Conservation (phyloP, 2,113 vertebrate genomes). For the Nothoprocta perdicaria region DNA sequence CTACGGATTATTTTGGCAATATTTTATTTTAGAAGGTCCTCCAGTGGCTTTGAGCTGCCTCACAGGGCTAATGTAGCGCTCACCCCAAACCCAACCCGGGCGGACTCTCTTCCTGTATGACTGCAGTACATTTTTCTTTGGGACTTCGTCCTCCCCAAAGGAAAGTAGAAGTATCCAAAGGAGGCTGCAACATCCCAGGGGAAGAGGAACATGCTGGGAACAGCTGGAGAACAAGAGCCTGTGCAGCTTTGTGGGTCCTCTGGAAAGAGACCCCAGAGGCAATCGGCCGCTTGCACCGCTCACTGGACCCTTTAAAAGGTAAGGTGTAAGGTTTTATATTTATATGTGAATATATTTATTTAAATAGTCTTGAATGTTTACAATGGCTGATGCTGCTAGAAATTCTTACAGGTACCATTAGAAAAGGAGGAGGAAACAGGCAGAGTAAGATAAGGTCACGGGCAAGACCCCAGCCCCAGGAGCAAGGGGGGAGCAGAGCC, state of each 20-base stretch:
- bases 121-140: rapidly evolving
- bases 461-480: constrained; percentile 13
- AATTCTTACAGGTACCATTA: background rate
- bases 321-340: background rate
- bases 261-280: background rate
- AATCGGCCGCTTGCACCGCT: background rate
- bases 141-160: background rate
- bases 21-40: constrained; percentile 7
- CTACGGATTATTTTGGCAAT: background rate
- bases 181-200: background rate
- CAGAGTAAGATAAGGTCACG: background rate
- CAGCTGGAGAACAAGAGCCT: background rate
- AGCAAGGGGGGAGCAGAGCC: constrained; percentile 1
- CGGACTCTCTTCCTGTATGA: background rate
- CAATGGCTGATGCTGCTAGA: constrained; percentile 47
- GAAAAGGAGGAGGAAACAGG: constrained; percentile 26
- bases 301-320: background rate
- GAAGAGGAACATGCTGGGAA: rapidly evolving
- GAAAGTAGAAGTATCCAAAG: background rate
- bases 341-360: constrained; percentile 32
- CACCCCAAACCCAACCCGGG: background rate
- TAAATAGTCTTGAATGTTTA: constrained; percentile 56
- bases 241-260: background rate
- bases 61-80: background rate
- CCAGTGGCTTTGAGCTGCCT: background rate